A percentile compares a stretch with the other conserved stretches of the same genome.
phyloP scores from a whole-genome alignment of 2,113 vertebrate species.

The Urocitellus parryii region DNA sequence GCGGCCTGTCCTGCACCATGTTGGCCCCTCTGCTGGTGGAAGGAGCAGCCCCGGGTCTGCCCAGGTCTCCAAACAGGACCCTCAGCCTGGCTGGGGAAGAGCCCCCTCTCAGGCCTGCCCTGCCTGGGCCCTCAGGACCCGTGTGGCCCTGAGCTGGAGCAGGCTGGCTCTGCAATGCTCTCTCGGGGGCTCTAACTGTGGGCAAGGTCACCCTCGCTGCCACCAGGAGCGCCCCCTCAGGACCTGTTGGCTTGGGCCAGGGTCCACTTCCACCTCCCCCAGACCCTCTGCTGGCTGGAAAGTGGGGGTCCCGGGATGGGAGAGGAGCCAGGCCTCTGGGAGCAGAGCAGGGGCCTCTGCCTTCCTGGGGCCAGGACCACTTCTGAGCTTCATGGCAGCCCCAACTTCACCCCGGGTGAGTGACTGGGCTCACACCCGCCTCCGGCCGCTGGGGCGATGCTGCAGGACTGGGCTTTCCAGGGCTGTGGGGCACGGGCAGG shows the following conservation, averaged over 20 bases:
- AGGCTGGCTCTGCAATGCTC: neutral
- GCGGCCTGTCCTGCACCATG: too few species aligned
- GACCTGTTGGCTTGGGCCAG: too few species aligned
- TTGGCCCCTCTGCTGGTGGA: neutral
- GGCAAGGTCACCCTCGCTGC: too few species aligned
- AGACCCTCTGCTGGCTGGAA: neutral
- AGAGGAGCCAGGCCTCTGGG: neutral
- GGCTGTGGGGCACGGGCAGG: rapidly evolving
- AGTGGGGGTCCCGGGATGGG: too few species aligned
- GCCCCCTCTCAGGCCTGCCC: neutral
- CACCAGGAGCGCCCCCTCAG: neutral
- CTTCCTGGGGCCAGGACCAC: neutral
- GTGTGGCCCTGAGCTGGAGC: neutral
- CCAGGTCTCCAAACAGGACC: neutral
- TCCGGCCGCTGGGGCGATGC: neutral
- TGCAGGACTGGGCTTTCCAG: neutral
- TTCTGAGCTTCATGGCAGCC: too few species aligned
- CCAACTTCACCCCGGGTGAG: rapidly evolving
- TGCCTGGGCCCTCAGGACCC: too few species aligned
- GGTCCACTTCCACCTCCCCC: too few species aligned
- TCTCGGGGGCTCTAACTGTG: neutral
- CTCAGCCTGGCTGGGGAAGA: too few species aligned
- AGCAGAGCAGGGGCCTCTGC: neutral
- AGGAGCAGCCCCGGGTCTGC: neutral
- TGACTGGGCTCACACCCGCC: neutral